A percentile compares a stretch with the other conserved stretches of the same genome.
Conservation (phyloP, 2,113 vertebrate species). For the Epinephelus lanceolatus region DNA sequence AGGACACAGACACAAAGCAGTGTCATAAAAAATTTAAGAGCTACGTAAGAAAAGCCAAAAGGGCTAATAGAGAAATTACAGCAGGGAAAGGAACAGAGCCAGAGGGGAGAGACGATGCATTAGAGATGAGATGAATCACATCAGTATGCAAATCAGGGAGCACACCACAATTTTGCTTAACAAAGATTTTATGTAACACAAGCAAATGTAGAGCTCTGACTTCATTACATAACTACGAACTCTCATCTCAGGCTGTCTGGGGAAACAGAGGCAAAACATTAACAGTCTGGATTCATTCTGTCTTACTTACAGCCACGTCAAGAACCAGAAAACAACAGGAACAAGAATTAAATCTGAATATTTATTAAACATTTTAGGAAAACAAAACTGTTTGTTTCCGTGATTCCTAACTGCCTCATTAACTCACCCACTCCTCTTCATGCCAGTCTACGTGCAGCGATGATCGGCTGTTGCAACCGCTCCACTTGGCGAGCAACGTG, state of each 20-base stretch:
- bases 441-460: slow-evolving; percentile 95
- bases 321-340: no score
- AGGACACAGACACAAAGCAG: background rate
- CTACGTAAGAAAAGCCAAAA: background rate
- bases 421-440: slow-evolving; percentile 95
- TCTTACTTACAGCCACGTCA: background rate
- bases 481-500: slow-evolving; percentile 95
- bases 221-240: slow-evolving; percentile 31
- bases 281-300: background rate
- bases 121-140: slow-evolving; percentile 23
- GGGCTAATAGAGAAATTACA: background rate
- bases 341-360: no score
- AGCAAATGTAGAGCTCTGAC: background rate
- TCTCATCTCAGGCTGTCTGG: background rate
- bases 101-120: background rate
- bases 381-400: no score
- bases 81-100: background rate
- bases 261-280: background rate
- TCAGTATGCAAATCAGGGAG: slow-evolving; percentile 8
- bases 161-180: background rate
- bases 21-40: no score
- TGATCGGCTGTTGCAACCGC: slow-evolving; percentile 91
- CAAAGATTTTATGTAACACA: slow-evolving; percentile 3
- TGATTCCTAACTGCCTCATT: background rate
- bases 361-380: no score